These are phyloP conservation scores for Prinia subflava DNA, from an alignment of 2,113 vertebrate species.

Conservation along the genomic window DNA sequence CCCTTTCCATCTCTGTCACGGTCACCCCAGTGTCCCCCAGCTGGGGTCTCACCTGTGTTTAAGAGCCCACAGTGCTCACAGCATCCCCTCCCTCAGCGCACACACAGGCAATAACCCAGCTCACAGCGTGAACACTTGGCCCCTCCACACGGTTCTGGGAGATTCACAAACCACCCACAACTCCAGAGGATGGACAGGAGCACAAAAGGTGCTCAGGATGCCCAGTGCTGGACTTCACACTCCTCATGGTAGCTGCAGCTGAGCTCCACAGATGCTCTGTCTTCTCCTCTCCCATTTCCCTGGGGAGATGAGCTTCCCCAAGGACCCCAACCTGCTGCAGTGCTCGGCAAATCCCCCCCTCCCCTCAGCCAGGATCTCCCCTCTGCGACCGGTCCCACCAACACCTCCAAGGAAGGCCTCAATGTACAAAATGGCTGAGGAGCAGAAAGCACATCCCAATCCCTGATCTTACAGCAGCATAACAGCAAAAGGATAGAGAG, in stretches of 20 bases:
- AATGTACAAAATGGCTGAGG: slow-evolving; percentile 58
- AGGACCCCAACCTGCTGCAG: not conserved
- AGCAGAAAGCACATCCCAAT: not conserved
- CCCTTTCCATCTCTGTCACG: not conserved
- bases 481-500: not conserved
- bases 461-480: not conserved
- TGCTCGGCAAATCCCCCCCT: accelerated
- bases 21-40: not conserved
- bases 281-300: not conserved
- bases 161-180: not conserved
- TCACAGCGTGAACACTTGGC: accelerated
- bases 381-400: not conserved
- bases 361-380: not conserved
- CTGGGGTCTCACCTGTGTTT: not conserved
- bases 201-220: not conserved
- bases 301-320: accelerated
- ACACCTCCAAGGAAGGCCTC: not conserved
- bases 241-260: accelerated
- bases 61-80: not conserved
- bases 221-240: not conserved
- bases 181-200: not conserved
- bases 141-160: not conserved
- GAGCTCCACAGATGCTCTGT: not conserved
- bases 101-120: not conserved
- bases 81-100: accelerated